These are phyloP conservation scores for Papilio protenor DNA, from an alignment of 2,888 invertebrate species.

Conservation along the genomic window DNA sequence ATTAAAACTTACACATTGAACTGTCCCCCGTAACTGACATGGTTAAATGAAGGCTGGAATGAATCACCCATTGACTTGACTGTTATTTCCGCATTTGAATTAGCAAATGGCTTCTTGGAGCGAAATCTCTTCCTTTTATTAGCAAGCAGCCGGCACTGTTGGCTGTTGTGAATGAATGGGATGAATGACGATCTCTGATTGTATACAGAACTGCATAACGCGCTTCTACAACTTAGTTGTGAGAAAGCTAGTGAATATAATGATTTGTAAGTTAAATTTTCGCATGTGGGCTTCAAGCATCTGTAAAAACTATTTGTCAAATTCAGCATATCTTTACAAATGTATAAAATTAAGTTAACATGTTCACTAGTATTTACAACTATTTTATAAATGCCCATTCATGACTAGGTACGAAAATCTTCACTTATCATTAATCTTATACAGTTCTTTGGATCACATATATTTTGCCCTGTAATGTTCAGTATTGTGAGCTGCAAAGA, in stretches of 20 bases:
- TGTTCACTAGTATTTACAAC: conserved; percentile 61
- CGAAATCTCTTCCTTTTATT: conserved; percentile 59
- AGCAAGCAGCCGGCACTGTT: conserved; percentile 56
- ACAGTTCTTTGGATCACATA: conserved; percentile 60
- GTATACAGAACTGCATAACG: conserved; percentile 60
- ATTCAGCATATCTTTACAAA: conserved; percentile 78
- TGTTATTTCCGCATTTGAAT: conserved; percentile 57
- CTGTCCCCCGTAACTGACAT: conserved; percentile 67
- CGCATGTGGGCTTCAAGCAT: conserved; percentile 71
- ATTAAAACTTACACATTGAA: conserved; percentile 68
- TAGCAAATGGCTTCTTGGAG: conserved; percentile 58
- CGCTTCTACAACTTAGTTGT: conserved; percentile 62
- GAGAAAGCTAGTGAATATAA: conserved; percentile 63
- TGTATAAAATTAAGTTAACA: conserved; percentile 49
- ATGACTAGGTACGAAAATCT: conserved; percentile 53
- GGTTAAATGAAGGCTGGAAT: conserved; percentile 60
- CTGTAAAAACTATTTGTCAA: conserved; percentile 79
- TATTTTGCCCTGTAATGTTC: conserved; percentile 70
- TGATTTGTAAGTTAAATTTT: conserved; percentile 59
- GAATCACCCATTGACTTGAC: conserved; percentile 69
- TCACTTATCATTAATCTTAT: conserved; percentile 44
- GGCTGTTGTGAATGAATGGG: conserved; percentile 52
- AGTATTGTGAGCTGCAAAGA: conserved; percentile 68
- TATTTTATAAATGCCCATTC: conserved; percentile 47
- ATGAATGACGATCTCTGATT: conserved; percentile 48